Evolutionary conservation across 64 coral and sea anemone species (phyloP).

Genomic region (Cladopsammia gracilis): DNA sequence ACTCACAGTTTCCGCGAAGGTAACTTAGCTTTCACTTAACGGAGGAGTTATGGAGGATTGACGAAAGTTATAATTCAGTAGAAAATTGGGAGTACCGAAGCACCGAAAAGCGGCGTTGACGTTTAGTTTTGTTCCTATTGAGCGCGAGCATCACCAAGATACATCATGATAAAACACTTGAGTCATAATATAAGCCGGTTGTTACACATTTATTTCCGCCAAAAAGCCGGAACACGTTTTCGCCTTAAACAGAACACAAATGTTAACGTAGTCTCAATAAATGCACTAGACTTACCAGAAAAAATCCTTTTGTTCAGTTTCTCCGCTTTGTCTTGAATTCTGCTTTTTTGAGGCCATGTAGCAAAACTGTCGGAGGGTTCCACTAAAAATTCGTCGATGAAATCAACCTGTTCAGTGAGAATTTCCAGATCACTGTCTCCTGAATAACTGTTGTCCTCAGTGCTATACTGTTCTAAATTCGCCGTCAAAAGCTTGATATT

Average conservation of each 20-base stretch:
- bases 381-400: neutral
- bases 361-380: conserved; percentile 39
- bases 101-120: too few species aligned
- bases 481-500: conserved; percentile 81
- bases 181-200: neutral
- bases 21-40: too few species aligned
- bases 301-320: conserved; percentile 42
- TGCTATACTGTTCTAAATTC: conserved; percentile 81
- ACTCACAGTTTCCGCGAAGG: too few species aligned
- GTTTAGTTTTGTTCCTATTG: too few species aligned
- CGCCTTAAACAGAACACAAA: neutral
- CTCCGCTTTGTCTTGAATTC: conserved; percentile 17
- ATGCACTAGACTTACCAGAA: conserved; percentile 46
- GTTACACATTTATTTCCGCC: neutral
- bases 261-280: neutral
- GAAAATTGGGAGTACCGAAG: too few species aligned
- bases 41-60: too few species aligned
- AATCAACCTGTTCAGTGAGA: conserved; percentile 27
- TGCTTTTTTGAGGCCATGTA: conserved; percentile 64
- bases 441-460: conserved; percentile 70
- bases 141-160: too few species aligned
- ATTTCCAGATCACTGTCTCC: conserved; percentile 54
- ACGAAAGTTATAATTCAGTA: too few species aligned
- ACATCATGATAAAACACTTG: too few species aligned
- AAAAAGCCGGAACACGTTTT: neutral